Conservation (phyloP, 2,113 vertebrate species). For the Periophthalmodon schlosseri region DNA sequence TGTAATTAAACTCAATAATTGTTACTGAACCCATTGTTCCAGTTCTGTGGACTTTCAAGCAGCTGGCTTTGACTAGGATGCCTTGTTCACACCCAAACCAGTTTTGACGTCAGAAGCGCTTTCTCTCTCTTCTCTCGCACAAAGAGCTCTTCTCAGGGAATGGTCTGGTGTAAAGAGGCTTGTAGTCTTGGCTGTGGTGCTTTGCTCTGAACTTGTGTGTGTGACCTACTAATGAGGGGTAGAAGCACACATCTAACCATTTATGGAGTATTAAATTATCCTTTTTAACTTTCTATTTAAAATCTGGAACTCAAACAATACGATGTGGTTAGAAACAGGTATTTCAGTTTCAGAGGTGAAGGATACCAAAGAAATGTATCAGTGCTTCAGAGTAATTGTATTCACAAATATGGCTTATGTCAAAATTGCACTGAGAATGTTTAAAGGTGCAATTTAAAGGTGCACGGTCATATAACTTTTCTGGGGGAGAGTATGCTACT, state of each 20-base stretch:
- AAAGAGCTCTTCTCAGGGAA: constrained; percentile 45
- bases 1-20: constrained; percentile 62
- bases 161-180: constrained; percentile 50
- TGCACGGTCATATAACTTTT: background rate
- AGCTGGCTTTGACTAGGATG: background rate
- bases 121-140: constrained; percentile 33
- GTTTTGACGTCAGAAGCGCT: constrained; percentile 52
- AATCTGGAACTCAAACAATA: background rate
- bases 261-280: background rate
- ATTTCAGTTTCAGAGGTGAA: too few relatives aligned
- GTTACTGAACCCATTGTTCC: background rate
- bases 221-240: constrained; percentile 44
- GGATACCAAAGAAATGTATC: too few relatives aligned
- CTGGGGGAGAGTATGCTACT: background rate
- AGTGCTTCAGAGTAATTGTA: too few relatives aligned
- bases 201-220: constrained; percentile 36
- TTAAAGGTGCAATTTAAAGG: background rate
- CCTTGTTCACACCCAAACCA: constrained; percentile 28
- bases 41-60: background rate
- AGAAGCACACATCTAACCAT: background rate
- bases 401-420: background rate
- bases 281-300: background rate
- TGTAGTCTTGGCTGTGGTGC: constrained; percentile 40
- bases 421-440: background rate
- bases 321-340: background rate